Conservation (phyloP, 2,888 invertebrate genomes). For the Drosophila affinis region DNA sequence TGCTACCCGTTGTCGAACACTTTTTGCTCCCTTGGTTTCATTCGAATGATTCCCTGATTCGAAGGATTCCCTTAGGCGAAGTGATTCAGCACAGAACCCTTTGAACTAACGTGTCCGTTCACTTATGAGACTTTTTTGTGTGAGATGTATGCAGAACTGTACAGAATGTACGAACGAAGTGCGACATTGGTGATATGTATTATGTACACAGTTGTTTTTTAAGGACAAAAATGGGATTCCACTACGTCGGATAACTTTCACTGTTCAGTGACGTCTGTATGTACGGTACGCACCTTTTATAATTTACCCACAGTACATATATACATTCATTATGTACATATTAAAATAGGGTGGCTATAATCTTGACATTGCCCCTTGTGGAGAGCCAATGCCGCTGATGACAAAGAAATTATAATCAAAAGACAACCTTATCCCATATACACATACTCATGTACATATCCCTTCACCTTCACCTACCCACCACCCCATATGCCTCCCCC, state of each 20-base stretch:
- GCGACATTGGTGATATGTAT: no score
- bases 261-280: not conserved
- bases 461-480: not conserved
- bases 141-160: no score
- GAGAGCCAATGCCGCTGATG: constrained; percentile 24
- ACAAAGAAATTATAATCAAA: constrained; percentile 16
- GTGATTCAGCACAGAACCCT: no score
- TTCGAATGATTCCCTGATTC: no score
- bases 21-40: no score
- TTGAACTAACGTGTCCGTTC: not conserved
- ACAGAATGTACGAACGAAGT: not conserved
- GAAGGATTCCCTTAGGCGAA: no score
- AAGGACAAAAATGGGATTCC: not conserved
- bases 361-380: constrained; percentile 65
- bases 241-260: not conserved
- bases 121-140: not conserved
- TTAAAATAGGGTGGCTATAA: constrained; percentile 68
- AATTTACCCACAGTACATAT: no score
- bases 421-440: not conserved
- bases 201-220: no score
- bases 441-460: not conserved
- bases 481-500: no score
- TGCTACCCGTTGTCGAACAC: no score
- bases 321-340: not conserved
- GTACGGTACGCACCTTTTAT: not conserved